Percentiles rank a stretch among this genome's conserved stretches.
phyloP scores from a whole-genome alignment of 1,140 invertebrate species.

The Stenopsyche tienmushanensis region DNA sequence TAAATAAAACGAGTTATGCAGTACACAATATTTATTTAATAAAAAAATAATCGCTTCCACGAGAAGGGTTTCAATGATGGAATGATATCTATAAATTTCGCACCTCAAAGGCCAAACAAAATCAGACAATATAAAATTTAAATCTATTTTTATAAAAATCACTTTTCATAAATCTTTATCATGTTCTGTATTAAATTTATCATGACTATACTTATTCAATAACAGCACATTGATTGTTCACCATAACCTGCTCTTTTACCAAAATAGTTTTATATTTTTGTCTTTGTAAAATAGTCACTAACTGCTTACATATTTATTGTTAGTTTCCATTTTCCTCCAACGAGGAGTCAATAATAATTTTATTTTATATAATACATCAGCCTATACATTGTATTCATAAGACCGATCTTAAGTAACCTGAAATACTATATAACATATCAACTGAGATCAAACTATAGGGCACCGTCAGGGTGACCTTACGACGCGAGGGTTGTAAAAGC shows the following conservation, averaged over 20 bases:
- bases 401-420: slow-evolving; percentile 39
- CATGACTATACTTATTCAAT: slow-evolving; percentile 38
- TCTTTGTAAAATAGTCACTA: slow-evolving; percentile 39
- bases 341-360: slow-evolving; percentile 21
- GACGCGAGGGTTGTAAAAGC: slow-evolving; percentile 38
- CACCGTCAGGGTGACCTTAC: slow-evolving; percentile 10
- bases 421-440: slow-evolving; percentile 35
- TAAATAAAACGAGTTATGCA: no score
- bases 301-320: slow-evolving; percentile 38
- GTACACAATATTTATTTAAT: slow-evolving; percentile 43
- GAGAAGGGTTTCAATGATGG: slow-evolving; percentile 41
- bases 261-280: slow-evolving; percentile 40
- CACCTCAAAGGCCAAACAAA: slow-evolving; percentile 43
- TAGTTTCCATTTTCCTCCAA: slow-evolving; percentile 27
- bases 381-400: slow-evolving; percentile 41
- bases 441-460: slow-evolving; percentile 38
- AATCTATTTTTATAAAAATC: slow-evolving; percentile 43
- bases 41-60: slow-evolving; percentile 43
- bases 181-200: slow-evolving; percentile 36
- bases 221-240: slow-evolving; percentile 42
- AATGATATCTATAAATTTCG: slow-evolving; percentile 43
- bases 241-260: slow-evolving; percentile 35
- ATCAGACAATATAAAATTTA: slow-evolving; percentile 43
- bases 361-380: slow-evolving; percentile 37
- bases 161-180: slow-evolving; percentile 41